Evolutionary conservation across 2,888 invertebrate species (phyloP), one percentile per base, ranked within the genome.

Genomic region (Toxonevra muliebris): DNA sequence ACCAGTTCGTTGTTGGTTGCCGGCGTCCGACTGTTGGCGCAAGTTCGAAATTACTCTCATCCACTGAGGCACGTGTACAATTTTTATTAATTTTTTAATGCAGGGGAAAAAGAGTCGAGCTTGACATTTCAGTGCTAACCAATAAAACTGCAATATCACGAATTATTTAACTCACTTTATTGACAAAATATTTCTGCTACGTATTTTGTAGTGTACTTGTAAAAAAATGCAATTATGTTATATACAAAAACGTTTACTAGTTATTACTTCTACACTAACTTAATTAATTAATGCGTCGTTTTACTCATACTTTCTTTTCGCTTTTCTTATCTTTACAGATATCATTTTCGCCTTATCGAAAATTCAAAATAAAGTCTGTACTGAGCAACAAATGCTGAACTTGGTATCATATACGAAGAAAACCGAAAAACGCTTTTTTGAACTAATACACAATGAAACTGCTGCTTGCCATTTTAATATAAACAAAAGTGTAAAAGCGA

Each of bases 281-380:
- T 48, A 12, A 48, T 48, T 48, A 15, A 48, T 48, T 2, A 12
- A 48, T 48, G 12, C 48, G 15, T 8, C 48, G 48, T n/a, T 48
- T 48, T 15, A 48, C 15, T 48, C 48, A 48, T 48, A 48, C 2
- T 48, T 52, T 66, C 70, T 61, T 60, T 73, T 70, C 55, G 13
- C 64, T 58, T 70, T 73, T 74, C 70, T 75, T 73, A 55, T 72
- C 57, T 66, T 73, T 79, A 54, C 79, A 80, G 80, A 80, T 80
- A 80, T 80, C 79, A 76, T 77, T 80, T 80, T 79, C 79, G 79
- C 80, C 30, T 79, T 76, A 76, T 77, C 77, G 76, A 77, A 79
- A 77, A 66, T 66, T 69, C 69, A 59, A 30, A 30, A 58, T 69
- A 68, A 71, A 63, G 52, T 60, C 65, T 65, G 69, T 66, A 61